Evolutionary conservation across 2,797 vertebrate species (phyloP), one percentile per base, ranked within the genome.

Genomic region (Aeoliscus strigatus): DNA sequence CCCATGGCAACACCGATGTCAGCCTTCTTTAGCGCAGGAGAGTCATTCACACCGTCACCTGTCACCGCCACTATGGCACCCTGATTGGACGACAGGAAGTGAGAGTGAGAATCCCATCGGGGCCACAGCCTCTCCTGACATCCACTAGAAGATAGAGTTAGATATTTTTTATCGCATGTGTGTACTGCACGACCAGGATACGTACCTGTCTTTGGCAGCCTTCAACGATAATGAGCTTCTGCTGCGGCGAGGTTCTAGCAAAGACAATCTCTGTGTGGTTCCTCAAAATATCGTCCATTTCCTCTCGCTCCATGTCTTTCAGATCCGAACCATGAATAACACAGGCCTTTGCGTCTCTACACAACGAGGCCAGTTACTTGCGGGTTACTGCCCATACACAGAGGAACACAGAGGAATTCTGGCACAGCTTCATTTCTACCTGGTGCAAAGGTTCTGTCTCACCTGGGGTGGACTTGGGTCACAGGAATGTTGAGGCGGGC

Each of bases 181-280:
- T n/a, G n/a, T 35, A 6, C 2, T 16, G 32, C 11, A 14, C 7
- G 3, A 3, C 6, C 24, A 31, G 1, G 8, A 12, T 3, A 3
- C 9, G 14, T 18, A 95, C 93, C 91, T 91, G 89, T 84, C 93
- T 76, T 83, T 96, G 93, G 51, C 93, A 96, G 25, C 92, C 93
- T 66, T 96, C 93, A 14, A 94, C 93, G 1, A 94, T 96, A 72
- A 94, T 94, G 72, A 94, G 91, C 57, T 94, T 94, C 84, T 95
- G 92, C 57, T 94, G 93, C 0, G 93, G 92, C 37, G 93, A 94
- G 0, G 93, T 94, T 48, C 93, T 89, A 64, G 93, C 93, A 6
- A 96, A 95, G 43, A 96, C 93, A 0, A 96, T 96, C 72, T 96
- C 93, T 0, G 93, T 96, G 85, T 96, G 93, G 75, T 96, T 95